Evolutionary conservation across 2,888 invertebrate species (phyloP), one percentile per base, ranked within the genome.

Genomic region (Acrocyrtus sp.): DNA sequence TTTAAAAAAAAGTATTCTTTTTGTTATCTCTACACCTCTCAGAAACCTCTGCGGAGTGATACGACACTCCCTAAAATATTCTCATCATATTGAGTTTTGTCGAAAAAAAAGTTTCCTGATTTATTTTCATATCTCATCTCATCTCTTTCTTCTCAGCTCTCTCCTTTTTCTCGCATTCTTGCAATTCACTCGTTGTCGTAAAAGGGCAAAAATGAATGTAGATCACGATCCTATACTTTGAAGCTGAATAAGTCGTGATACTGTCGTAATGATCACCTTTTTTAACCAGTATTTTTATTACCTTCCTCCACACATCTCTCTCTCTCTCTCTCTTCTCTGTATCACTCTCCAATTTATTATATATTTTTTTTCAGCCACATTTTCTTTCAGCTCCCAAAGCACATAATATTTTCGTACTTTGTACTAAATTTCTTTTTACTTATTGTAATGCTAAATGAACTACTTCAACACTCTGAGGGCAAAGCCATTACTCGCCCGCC

Each of bases 251-350:
- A 70, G 63, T 70, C 70, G 70, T 70, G 70, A 70, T 63, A 34
- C 63, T 58, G 58, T 53, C 58, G 70, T 70, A 63, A 70, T 70
- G 63, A 63, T 70, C 70, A 70, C 63, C 70, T 70, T 63, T 69
- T 70, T 70, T 56, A 61, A 69, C 58, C 24, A 60, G 43, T 60
- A 61, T 61, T 69, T 68, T 69, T 69, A 69, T 69, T 69, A 39
- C 61, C 48, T 47, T 4, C n/a, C n/a, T n/a, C n/a, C n/a, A n/a
- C 39, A 47, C 47, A 27, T 65, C 27, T 43, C 54, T 27, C 21
- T 56, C 53, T 22, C 48, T 48, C 3, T 43, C 24, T 43, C 51
- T 63, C 24, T 24, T 21, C 34, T 24, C n/a, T n/a, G n/a, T n/a
- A n/a, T n/a, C n/a, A n/a, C n/a, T n/a, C n/a, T n/a, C n/a, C n/a